Evolutionary conservation across 2,113 vertebrate genomes (phyloP).

Genomic region (Nannospalax galili): DNA sequence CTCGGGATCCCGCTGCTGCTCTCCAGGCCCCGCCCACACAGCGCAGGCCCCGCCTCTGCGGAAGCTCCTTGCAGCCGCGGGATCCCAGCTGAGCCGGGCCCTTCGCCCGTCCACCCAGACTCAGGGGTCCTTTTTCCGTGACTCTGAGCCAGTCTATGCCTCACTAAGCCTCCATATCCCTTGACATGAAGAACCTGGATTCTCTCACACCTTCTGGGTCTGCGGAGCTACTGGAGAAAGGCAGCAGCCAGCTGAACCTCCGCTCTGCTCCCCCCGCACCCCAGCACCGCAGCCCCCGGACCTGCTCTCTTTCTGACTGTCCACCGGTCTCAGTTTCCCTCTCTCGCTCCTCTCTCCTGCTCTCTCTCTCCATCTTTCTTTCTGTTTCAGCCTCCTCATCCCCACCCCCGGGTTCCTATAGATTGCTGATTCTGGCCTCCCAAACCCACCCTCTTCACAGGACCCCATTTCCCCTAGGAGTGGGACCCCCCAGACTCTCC

Average conservation of each 20-base stretch:
- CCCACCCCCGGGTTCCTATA: not conserved
- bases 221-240: not conserved
- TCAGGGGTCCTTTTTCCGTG: not conserved
- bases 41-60: not conserved
- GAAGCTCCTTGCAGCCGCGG: not conserved
- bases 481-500: not conserved
- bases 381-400: conserved; percentile 67
- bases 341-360: conserved; percentile 39
- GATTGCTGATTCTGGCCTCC: not conserved
- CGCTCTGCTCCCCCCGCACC: not conserved
- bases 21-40: not conserved
- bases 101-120: too few species aligned
- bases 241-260: not conserved
- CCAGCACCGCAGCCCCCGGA: too few species aligned
- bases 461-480: not conserved
- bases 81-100: too few species aligned
- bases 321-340: conserved; percentile 59
- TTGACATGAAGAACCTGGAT: not conserved
- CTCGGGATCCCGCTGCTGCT: too few species aligned
- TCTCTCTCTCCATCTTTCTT: conserved; percentile 62
- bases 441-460: not conserved
- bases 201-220: not conserved
- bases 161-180: not conserved
- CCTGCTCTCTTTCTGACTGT: conserved; percentile 72
- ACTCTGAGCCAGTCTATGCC: not conserved